A percentile compares a stretch with the other conserved stretches of the same genome.
Conservation (phyloP, 1,140 invertebrate species). For the Euschistus heros region DNA sequence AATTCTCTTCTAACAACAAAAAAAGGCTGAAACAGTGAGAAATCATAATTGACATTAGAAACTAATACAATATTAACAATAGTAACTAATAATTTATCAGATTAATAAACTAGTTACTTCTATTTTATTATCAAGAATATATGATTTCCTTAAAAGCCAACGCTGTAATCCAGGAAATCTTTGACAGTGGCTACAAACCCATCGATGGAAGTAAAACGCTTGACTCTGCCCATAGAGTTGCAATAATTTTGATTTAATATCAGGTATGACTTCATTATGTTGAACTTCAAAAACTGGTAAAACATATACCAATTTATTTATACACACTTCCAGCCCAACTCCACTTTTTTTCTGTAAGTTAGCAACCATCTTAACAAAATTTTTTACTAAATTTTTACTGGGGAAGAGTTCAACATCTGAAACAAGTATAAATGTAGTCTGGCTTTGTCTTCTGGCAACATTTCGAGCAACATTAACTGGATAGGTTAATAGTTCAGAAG, state of each 20-base stretch:
- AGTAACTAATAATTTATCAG: too few relatives aligned
- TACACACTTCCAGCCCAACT: constrained; percentile 6
- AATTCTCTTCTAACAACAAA: constrained; percentile 53
- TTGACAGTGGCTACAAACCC: constrained; percentile 62
- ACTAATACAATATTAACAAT: too few relatives aligned
- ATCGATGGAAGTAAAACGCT: constrained; percentile 44
- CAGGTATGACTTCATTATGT: constrained; percentile 43
- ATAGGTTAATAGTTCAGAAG: constrained; percentile 42
- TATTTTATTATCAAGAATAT: constrained; percentile 37
- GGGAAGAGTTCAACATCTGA: constrained; percentile 66
- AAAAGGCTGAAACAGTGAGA: constrained; percentile 43
- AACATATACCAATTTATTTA: constrained; percentile 45
- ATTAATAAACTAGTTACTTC: constrained; percentile 30
- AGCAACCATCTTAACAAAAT: constrained; percentile 49
- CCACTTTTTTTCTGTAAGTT: constrained; percentile 28
- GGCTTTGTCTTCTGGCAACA: constrained; percentile 48
- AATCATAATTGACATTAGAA: too few relatives aligned
- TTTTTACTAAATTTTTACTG: constrained; percentile 48
- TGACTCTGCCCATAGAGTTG: constrained; percentile 35
- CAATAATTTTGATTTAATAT: constrained; percentile 43
- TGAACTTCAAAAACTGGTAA: constrained; percentile 66
- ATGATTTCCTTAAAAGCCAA: constrained; percentile 45
- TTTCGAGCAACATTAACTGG: constrained; percentile 68
- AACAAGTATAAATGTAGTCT: constrained; percentile 56
- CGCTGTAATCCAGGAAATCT: constrained; percentile 60